Evolutionary conservation across 2,888 invertebrate genomes (phyloP).

Genomic region (Xestia xanthographa): DNA sequence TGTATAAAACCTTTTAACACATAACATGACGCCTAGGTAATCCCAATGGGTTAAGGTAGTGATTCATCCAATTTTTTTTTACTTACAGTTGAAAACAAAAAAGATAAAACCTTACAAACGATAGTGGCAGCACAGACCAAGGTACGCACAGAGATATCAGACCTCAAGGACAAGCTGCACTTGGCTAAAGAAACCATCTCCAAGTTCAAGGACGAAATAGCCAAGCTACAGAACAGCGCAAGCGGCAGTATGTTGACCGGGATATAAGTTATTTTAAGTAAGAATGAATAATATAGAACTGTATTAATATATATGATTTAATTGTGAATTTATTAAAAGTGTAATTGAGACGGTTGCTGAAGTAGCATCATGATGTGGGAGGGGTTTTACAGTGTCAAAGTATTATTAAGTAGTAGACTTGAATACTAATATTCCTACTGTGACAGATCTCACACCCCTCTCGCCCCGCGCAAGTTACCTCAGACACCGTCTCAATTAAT

Average conservation of each 20-base stretch:
- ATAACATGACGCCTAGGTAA: too few species aligned
- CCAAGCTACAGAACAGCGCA: conserved; percentile 81
- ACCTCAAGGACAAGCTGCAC: conserved; percentile 96
- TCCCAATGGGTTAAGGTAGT: background rate
- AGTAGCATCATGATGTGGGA: background rate
- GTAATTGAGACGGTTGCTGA: background rate
- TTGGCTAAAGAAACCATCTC: conserved; percentile 96
- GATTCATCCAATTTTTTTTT: conserved; percentile 65
- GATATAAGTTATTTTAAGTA: conserved; percentile 47
- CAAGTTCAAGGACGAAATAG: conserved; percentile 95
- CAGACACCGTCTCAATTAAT: background rate
- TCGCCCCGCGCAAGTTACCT: background rate
- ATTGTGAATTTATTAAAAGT: background rate
- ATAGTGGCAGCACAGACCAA: conserved; percentile 95
- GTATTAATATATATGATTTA: background rate
- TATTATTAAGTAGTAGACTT: too few species aligned
- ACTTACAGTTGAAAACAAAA: conserved; percentile 96
- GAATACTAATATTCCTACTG: too few species aligned
- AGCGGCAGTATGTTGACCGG: conserved; percentile 65
- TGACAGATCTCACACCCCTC: background rate
- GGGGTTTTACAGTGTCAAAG: background rate
- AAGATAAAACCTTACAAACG: conserved; percentile 94
- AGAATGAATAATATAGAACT: conserved; percentile 27
- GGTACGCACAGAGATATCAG: conserved; percentile 95
- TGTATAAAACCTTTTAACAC: too few species aligned